Percentiles rank a stretch among this genome's conserved stretches.
Evolutionary conservation across 1,140 invertebrate species (phyloP).

Genomic region (Periplaneta americana): DNA sequence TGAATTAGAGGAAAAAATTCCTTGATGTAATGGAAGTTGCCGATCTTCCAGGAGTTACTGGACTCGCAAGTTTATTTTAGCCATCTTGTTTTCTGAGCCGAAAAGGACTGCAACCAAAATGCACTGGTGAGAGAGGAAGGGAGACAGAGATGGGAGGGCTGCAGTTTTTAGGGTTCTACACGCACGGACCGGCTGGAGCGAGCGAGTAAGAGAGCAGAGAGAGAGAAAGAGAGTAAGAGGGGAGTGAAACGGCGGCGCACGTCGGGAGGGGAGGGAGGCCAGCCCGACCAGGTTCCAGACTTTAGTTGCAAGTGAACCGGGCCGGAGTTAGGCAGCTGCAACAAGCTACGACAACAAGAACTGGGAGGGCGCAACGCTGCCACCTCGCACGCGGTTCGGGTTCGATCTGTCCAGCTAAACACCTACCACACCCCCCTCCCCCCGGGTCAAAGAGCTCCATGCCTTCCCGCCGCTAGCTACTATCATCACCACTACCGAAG

Average conservation of each 20-base stretch:
- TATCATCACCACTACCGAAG: background rate
- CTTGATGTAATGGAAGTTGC: too few species aligned
- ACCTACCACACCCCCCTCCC: background rate
- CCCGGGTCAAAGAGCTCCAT: background rate
- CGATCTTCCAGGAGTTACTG: too few species aligned
- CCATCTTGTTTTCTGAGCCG: background rate
- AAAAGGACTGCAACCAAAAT: background rate
- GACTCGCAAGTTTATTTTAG: too few species aligned
- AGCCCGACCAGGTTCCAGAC: background rate
- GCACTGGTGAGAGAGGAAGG: background rate
- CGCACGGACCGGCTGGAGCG: background rate
- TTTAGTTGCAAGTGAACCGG: background rate
- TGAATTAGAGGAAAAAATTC: too few species aligned
- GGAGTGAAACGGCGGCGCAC: background rate
- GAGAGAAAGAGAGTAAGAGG: background rate
- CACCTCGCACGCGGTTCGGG: background rate
- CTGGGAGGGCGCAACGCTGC: background rate
- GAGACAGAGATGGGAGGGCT: too few species aligned
- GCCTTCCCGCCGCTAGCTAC: background rate
- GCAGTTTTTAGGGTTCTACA: background rate
- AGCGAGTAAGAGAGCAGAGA: background rate
- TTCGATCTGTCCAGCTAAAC: background rate
- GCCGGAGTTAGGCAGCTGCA: background rate
- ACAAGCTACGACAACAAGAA: too few species aligned
- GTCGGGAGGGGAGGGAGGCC: background rate